Conservation (phyloP, 2,113 vertebrate genomes). For the Marcusenius ussheri region DNA sequence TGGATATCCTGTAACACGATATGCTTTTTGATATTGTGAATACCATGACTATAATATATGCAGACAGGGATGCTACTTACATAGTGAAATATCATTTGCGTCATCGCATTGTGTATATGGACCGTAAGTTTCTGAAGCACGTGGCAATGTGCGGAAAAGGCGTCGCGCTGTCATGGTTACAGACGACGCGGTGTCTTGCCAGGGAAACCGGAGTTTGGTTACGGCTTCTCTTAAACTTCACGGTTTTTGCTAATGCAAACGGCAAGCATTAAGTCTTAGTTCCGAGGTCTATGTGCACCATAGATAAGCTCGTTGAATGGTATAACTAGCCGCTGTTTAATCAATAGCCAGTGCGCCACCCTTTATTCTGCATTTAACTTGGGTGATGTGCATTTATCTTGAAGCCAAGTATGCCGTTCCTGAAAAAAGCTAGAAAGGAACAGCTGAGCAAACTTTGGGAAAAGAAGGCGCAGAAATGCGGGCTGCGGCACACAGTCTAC, state of each 20-base stretch:
- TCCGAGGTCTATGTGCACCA: not conserved
- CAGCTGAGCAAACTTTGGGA: slow-evolving; percentile 62
- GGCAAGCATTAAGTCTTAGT: not conserved
- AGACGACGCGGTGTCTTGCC: not conserved
- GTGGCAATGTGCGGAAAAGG: not conserved
- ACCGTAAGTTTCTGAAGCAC: not conserved
- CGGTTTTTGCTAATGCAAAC: not conserved
- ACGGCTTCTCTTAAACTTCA: not conserved
- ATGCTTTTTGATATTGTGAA: not conserved
- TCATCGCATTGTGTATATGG: not conserved
- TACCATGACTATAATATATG: not conserved
- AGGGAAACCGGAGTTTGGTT: not conserved
- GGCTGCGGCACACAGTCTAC: slow-evolving; percentile 62
- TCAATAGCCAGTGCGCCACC: not conserved
- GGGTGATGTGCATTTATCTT: not conserved
- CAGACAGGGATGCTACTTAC: not conserved
- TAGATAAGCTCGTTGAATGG: not conserved
- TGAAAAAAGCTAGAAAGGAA: slow-evolving; percentile 47
- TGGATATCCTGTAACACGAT: not conserved
- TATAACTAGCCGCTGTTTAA: not conserved
- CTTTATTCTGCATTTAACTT: not conserved
- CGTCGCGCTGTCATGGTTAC: not conserved
- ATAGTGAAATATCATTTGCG: not conserved
- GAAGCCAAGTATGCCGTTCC: slow-evolving; percentile 58
- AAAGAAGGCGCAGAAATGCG: slow-evolving; percentile 69